Conservation (phyloP, 2,113 vertebrate species). For the Hypanus sabinus region DNA sequence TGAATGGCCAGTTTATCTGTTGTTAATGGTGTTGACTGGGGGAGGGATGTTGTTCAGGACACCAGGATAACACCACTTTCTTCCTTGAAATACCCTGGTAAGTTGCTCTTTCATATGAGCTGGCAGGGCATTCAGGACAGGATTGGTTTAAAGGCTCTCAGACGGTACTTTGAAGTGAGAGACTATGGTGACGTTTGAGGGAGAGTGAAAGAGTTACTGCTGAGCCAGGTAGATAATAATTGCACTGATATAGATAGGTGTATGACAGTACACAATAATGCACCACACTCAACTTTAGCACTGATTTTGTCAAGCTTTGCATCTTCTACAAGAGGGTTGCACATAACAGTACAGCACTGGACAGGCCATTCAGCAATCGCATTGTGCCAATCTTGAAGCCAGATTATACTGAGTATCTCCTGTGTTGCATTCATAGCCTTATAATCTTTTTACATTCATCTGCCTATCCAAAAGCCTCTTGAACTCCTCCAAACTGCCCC, state of each 20-base stretch:
- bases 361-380: no score
- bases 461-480: no score
- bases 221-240: background rate
- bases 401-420: no score
- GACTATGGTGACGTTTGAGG: background rate
- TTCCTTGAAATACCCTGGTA: background rate
- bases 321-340: no score
- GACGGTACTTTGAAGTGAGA: background rate
- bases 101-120: background rate
- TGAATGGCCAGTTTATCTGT: background rate
- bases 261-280: background rate
- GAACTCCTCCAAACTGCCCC: no score
- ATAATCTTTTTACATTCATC: no score
- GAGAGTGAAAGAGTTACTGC: background rate
- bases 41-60: background rate
- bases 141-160: background rate
- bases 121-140: background rate
- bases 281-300: background rate
- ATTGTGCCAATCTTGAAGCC: no score
- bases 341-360: no score
- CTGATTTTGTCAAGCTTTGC: background rate
- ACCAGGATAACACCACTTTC: background rate
- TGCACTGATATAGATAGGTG: constrained; percentile 1
- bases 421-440: no score
- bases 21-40: background rate